Evolutionary conservation across 1,140 invertebrate genomes (phyloP).

Genomic region (Achatina immaculata): DNA sequence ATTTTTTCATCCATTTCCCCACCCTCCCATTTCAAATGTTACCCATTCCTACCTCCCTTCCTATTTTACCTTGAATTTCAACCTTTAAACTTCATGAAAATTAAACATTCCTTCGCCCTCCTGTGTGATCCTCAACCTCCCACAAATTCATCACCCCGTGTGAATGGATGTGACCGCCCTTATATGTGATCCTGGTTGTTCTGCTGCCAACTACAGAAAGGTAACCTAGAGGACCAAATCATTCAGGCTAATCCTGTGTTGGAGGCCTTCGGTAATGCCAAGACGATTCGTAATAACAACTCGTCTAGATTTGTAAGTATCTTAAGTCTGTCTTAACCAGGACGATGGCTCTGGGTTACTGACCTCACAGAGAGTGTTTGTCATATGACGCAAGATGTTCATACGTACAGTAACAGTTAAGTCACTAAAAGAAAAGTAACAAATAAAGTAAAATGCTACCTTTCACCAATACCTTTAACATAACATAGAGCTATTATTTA

Average conservation of each 20-base stretch:
- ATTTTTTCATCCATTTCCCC: neutral
- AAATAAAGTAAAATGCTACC: too few species aligned
- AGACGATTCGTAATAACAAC: conserved; percentile 77
- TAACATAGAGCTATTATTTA: too few species aligned
- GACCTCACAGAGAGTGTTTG: too few species aligned
- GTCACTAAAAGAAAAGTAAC: too few species aligned
- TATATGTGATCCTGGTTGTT: neutral
- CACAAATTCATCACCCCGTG: neutral
- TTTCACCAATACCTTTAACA: too few species aligned
- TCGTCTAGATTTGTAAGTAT: conserved; percentile 76
- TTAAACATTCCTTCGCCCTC: neutral
- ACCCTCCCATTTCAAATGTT: too few species aligned
- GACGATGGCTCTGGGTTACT: neutral
- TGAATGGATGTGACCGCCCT: neutral
- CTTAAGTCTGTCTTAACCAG: neutral
- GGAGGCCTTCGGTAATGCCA: conserved; percentile 77
- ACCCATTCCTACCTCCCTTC: neutral
- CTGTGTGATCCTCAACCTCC: neutral
- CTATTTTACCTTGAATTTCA: neutral
- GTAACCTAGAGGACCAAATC: conserved; percentile 78
- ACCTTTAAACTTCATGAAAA: neutral
- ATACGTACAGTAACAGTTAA: too few species aligned
- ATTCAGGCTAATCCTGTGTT: conserved; percentile 75
- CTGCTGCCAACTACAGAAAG: conserved; percentile 44
- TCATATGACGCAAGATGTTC: too few species aligned